Conservation (phyloP, 2,797 vertebrate species). For the Harpagifer antarcticus region DNA sequence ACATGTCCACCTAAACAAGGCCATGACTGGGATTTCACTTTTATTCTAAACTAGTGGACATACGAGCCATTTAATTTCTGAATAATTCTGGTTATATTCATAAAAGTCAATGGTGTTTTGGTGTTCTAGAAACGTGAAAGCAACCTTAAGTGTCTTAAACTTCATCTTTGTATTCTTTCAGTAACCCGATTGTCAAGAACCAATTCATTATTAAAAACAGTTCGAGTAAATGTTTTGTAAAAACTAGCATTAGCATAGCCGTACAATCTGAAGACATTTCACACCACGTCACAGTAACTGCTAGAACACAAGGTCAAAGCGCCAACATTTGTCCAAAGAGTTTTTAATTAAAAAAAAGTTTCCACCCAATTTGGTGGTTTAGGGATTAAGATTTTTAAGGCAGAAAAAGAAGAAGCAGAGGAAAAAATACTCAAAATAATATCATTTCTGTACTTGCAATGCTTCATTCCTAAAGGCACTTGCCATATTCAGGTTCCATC, state of each 20-base stretch:
- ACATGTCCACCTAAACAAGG: constrained; percentile 3
- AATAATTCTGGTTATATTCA: constrained; percentile 3
- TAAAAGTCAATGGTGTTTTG: constrained; percentile 10
- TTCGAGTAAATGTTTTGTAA: background rate
- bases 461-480: constrained; percentile 83
- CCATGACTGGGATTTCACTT: background rate
- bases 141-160: constrained; percentile 2
- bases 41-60: background rate
- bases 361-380: background rate
- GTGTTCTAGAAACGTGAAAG: background rate
- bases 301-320: background rate
- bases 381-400: constrained; percentile 53
- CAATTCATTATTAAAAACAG: background rate
- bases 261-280: constrained; percentile 5
- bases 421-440: constrained; percentile 22
- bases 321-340: background rate
- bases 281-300: background rate
- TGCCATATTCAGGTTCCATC: constrained; percentile 78
- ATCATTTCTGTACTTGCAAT: constrained; percentile 46
- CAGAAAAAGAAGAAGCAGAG: constrained; percentile 56
- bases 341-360: background rate
- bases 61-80: constrained; percentile 20
- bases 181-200: constrained; percentile 27
- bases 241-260: constrained; percentile 1
- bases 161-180: background rate